phyloP scores from a whole-genome alignment of 2,888 invertebrate genomes.

The Eupithecia exiguata region DNA sequence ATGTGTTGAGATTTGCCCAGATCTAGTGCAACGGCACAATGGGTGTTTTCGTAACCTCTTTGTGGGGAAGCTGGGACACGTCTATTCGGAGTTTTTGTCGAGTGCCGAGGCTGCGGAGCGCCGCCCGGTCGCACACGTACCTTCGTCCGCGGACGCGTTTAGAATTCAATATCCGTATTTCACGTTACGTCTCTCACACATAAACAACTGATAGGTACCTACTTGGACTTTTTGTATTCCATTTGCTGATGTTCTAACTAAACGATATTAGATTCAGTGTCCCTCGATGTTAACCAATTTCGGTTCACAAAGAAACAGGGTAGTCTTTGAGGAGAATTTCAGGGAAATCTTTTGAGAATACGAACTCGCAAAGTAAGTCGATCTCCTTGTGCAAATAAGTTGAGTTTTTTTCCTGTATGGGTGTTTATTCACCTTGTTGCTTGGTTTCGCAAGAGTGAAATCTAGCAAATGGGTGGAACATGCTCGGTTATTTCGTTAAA shows the following conservation, averaged over 20 bases:
- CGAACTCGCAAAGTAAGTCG: constrained; percentile 1
- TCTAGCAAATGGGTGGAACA: constrained; percentile 35
- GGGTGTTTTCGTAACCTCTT: constrained; percentile 66
- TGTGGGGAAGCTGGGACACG: constrained; percentile 63
- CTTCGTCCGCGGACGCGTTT: constrained; percentile 69
- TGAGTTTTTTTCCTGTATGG: constrained; percentile 11
- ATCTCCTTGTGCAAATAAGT: constrained; percentile 5
- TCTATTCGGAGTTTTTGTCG: constrained; percentile 73
- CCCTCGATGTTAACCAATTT: constrained; percentile 44
- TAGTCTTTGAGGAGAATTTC: constrained; percentile 16
- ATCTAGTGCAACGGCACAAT: constrained; percentile 73
- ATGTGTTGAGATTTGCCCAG: constrained; percentile 74
- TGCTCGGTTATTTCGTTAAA: constrained; percentile 59
- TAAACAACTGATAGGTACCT: constrained; percentile 59
- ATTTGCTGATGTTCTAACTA: constrained; percentile 57
- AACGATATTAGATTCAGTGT: constrained; percentile 46
- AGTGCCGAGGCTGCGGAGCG: constrained; percentile 54
- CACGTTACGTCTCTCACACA: constrained; percentile 66
- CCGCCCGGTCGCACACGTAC: constrained; percentile 71
- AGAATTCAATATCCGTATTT: constrained; percentile 77
- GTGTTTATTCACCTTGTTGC: constrained; percentile 19
- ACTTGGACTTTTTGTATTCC: constrained; percentile 60
- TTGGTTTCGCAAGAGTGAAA: constrained; percentile 21
- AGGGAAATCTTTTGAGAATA: constrained; percentile 7
- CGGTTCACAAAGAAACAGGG: constrained; percentile 34